Percentiles rank a stretch among this genome's conserved stretches.
Conservation (phyloP, 2,888 invertebrate genomes). For the Meandrusa payeni region DNA sequence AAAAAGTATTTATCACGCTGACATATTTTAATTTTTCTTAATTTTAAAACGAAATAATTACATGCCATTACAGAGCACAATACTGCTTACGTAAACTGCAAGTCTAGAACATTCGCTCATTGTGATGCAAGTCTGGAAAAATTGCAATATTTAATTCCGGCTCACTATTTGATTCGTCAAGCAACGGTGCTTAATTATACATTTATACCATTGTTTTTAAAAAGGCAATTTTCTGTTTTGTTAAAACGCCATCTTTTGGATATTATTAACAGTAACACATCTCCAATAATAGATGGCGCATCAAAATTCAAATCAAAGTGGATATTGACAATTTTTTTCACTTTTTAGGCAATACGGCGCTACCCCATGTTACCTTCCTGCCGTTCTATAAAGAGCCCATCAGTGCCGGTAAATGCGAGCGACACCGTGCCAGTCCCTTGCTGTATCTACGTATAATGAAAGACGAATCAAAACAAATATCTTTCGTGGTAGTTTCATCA, state of each 20-base stretch:
- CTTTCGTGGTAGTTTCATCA: too few relatives aligned
- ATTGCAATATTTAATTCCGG: conserved; percentile 3
- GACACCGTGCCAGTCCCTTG: too few relatives aligned
- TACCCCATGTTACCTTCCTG: too few relatives aligned
- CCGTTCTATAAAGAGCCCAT: too few relatives aligned
- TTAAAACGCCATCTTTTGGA: background rate
- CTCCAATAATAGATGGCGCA: background rate
- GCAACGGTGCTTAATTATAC: background rate
- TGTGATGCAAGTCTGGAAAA: conserved; percentile 2
- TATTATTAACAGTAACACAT: background rate
- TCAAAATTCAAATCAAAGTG: too few relatives aligned
- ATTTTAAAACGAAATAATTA: conserved; percentile 14
- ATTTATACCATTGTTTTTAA: background rate
- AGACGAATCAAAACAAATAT: too few relatives aligned
- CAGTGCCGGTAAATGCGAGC: too few relatives aligned
- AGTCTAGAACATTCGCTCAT: conserved; percentile 7
- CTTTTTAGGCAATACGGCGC: too few relatives aligned
- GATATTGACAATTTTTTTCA: too few relatives aligned
- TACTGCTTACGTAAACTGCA: conserved; percentile 6
- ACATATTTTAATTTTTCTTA: conserved; percentile 6
- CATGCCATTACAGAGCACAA: conserved; percentile 7
- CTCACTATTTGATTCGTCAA: conserved; percentile 1
- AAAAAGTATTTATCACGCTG: conserved; percentile 3
- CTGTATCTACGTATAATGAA: too few relatives aligned
- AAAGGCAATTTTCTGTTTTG: too few relatives aligned